A percentile compares a stretch with the other conserved stretches of the same genome.
Conservation (phyloP, 2,797 vertebrate genomes). For the Syncerus caffer region DNA sequence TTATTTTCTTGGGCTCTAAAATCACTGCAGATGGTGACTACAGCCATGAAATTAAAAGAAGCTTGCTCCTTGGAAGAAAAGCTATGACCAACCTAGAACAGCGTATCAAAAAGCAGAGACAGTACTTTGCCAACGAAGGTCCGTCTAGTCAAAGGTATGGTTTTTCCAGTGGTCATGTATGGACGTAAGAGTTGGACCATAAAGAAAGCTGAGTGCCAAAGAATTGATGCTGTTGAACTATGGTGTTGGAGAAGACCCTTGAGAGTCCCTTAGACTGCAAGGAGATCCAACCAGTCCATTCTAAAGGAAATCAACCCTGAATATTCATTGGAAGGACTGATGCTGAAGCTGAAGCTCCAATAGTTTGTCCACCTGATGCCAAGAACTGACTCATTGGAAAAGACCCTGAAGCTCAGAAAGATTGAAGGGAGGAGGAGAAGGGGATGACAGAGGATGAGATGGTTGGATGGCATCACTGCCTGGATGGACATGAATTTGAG, state of each 20-base stretch:
- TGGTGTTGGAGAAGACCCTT: background rate
- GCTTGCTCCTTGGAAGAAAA: background rate
- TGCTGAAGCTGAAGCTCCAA: background rate
- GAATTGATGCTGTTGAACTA: background rate
- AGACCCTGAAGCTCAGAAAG: background rate
- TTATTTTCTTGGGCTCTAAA: background rate
- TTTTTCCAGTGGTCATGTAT: background rate
- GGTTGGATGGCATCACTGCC: background rate
- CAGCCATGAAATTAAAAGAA: background rate
- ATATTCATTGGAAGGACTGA: background rate
- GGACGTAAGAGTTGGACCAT: background rate
- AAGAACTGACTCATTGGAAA: background rate
- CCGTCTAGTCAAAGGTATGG: background rate
- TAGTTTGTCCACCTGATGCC: background rate
- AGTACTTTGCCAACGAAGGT: background rate
- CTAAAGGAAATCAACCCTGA: background rate
- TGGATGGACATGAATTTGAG: background rate
- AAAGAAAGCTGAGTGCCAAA: background rate
- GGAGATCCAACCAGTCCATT: background rate
- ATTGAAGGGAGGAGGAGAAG: background rate
- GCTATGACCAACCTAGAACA: background rate
- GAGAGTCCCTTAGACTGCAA: background rate
- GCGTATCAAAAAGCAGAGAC: background rate
- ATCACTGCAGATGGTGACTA: background rate
- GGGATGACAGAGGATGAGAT: background rate